These are phyloP conservation scores for Drosophila phalerata DNA, from an alignment of 2,888 invertebrate genomes.

Conservation along the genomic window DNA sequence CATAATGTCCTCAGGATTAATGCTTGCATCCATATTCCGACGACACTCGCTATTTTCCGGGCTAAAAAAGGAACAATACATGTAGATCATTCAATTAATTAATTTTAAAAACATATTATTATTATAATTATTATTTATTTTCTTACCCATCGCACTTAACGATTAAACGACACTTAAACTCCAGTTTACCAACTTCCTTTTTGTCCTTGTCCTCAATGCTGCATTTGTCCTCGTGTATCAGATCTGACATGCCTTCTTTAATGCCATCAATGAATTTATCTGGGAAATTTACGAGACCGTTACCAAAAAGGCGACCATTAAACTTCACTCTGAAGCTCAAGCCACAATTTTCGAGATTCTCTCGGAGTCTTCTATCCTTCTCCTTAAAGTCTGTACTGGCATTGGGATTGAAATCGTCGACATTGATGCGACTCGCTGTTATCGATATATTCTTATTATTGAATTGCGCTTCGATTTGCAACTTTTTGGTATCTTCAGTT, in stretches of 20 bases:
- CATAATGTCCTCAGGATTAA: slow-evolving; percentile 72
- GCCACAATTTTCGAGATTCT: slow-evolving; percentile 58
- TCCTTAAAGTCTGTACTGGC: background rate
- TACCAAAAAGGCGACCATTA: slow-evolving; percentile 49
- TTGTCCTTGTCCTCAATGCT: slow-evolving; percentile 33
- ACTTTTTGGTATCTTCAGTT: slow-evolving; percentile 40
- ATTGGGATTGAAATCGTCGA: slow-evolving; percentile 63
- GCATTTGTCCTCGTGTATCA: slow-evolving; percentile 56
- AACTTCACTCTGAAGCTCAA: slow-evolving; percentile 63
- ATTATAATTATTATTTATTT: background rate
- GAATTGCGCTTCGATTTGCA: slow-evolving; percentile 64
- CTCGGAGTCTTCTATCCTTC: slow-evolving; percentile 36
- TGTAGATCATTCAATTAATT: background rate
- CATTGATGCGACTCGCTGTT: slow-evolving; percentile 74
- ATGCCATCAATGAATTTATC: slow-evolving; percentile 55
- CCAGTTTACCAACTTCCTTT: slow-evolving; percentile 55
- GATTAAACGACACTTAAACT: slow-evolving; percentile 63
- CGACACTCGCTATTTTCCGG: slow-evolving; percentile 17
- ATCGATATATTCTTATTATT: slow-evolving; percentile 58
- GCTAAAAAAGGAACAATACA: background rate
- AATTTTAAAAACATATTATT: too few relatives aligned
- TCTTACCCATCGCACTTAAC: slow-evolving; percentile 61
- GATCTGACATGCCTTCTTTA: slow-evolving; percentile 48
- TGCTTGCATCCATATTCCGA: slow-evolving; percentile 58
- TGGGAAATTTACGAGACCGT: slow-evolving; percentile 66